phyloP scores from a whole-genome alignment of 2,888 invertebrate species.

The Acanthosoma haemorrhoidale region DNA sequence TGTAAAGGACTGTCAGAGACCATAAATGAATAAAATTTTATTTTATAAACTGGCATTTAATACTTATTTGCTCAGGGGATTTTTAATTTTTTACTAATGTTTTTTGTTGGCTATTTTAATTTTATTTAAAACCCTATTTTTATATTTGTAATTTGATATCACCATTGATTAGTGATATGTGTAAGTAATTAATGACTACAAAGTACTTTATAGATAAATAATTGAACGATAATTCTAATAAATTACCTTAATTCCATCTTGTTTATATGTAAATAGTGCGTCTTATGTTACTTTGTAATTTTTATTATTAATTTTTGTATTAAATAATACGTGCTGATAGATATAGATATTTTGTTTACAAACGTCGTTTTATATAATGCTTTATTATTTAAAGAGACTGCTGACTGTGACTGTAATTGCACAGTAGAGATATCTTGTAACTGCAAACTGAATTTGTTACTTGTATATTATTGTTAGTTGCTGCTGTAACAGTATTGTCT shows the following conservation, averaged over 20 bases:
- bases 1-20: not conserved
- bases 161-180: not conserved
- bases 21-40: not conserved
- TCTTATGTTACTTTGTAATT: not conserved
- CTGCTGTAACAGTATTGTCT: not conserved
- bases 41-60: slow-evolving; percentile 20
- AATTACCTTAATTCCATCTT: slow-evolving; percentile 1
- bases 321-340: not conserved
- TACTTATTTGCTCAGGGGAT: slow-evolving; percentile 27
- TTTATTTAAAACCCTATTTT: slow-evolving; percentile 7
- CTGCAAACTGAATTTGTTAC: not conserved
- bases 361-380: not conserved
- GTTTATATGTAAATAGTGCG: slow-evolving; percentile 20
- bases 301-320: slow-evolving; percentile 17
- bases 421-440: not conserved
- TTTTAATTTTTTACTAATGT: slow-evolving; percentile 9
- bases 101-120: slow-evolving; percentile 14
- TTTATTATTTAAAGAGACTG: slow-evolving; percentile 24
- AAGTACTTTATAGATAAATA: not conserved
- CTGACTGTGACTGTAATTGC: not conserved
- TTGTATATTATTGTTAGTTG: not conserved
- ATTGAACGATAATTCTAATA: not conserved
- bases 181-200: not conserved
- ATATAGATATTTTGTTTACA: not conserved
- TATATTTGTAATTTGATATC: not conserved